Percentiles rank a stretch among this genome's conserved stretches.
phyloP scores from a whole-genome alignment of 2,888 invertebrate genomes.

The Philhelius pedissequus region DNA sequence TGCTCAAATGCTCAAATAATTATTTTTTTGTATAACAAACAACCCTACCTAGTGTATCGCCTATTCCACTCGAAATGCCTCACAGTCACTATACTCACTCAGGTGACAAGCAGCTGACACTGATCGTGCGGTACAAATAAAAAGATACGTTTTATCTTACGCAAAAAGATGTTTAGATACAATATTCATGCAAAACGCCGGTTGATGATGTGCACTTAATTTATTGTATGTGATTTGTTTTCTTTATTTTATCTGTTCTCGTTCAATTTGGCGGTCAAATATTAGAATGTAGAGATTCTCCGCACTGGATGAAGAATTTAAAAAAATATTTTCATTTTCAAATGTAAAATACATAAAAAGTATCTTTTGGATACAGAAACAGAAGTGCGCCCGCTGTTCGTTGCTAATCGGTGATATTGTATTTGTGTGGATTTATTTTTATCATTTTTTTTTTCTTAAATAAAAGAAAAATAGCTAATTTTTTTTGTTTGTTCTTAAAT shows the following conservation, averaged over 20 bases:
- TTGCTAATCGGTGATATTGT: background rate
- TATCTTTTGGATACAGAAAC: background rate
- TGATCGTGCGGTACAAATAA: conserved; percentile 47
- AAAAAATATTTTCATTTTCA: conserved; percentile 25
- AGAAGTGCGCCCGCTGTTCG: conserved; percentile 42
- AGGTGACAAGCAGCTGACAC: conserved; percentile 60
- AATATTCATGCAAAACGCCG: conserved; percentile 32
- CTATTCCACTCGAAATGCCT: conserved; percentile 45
- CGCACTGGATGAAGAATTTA: conserved; percentile 32
- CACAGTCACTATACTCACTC: conserved; percentile 49
- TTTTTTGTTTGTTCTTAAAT: conserved; percentile 20
- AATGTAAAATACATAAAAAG: conserved; percentile 7
- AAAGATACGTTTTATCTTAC: conserved; percentile 36
- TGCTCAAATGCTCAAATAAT: background rate
- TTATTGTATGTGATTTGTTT: background rate
- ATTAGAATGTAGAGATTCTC: background rate
- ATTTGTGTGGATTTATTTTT: conserved; percentile 39
- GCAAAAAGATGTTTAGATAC: conserved; percentile 39
- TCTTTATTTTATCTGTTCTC: conserved; percentile 3
- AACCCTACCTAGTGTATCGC: conserved; percentile 40
- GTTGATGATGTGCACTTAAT: conserved; percentile 46
- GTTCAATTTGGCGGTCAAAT: conserved; percentile 2
- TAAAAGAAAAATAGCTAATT: conserved; percentile 43
- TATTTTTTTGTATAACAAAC: conserved; percentile 6
- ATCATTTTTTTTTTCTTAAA: conserved; percentile 44